A percentile compares a stretch with the other conserved stretches of the same genome.
Conservation (phyloP, 2,888 invertebrate genomes). For the Ophion obscuratus region DNA sequence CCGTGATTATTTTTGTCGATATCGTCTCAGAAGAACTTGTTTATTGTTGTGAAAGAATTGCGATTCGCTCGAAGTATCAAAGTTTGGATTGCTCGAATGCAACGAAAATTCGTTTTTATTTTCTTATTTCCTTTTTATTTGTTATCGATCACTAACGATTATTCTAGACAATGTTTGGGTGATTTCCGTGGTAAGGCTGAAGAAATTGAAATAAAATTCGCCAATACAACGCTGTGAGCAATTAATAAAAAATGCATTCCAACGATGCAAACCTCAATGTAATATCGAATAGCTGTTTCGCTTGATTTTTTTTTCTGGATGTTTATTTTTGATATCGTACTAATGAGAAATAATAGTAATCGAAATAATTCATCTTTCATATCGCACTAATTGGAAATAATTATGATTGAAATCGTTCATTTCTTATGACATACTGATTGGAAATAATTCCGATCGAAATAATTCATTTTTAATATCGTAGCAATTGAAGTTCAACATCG, state of each 20-base stretch:
- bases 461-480: too few relatives aligned
- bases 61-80: background rate
- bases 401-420: too few relatives aligned
- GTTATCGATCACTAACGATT: background rate
- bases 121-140: background rate
- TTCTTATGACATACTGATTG: too few relatives aligned
- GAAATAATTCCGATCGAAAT: too few relatives aligned
- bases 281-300: background rate
- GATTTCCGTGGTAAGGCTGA: background rate
- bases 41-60: background rate
- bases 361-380: too few relatives aligned
- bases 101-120: background rate
- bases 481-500: too few relatives aligned
- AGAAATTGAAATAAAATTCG: background rate
- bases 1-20: too few relatives aligned
- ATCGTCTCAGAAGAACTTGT: too few relatives aligned
- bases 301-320: background rate
- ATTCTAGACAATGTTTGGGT: background rate
- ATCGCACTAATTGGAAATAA: too few relatives aligned
- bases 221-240: background rate
- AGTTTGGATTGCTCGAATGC: background rate
- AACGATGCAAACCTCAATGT: conserved; percentile 1
- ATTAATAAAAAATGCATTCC: background rate
- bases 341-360: too few relatives aligned
- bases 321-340: too few relatives aligned